phyloP scores from a whole-genome alignment of 2,113 vertebrate species.

The Peucedramus taeniatus region DNA sequence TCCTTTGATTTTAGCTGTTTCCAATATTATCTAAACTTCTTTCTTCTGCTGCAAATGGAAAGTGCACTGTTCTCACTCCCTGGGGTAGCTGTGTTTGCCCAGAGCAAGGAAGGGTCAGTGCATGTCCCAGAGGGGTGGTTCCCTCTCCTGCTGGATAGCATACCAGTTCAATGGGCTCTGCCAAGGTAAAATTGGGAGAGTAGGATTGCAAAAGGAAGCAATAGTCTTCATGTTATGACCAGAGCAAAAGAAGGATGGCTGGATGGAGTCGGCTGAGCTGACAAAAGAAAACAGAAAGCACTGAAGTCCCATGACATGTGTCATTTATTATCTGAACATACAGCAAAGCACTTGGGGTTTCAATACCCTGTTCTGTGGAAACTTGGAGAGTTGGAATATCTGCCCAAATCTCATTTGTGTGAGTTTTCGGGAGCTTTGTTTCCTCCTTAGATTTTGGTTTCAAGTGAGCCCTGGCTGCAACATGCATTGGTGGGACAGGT shows the following conservation, averaged over 20 bases:
- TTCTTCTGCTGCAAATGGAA: not conserved
- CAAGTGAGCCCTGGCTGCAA: not conserved
- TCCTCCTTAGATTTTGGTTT: not conserved
- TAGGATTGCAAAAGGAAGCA: not conserved
- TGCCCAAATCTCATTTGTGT: not conserved
- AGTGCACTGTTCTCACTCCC: not conserved
- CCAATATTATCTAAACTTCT: not conserved
- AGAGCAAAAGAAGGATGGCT: not conserved
- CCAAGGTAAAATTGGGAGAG: not conserved
- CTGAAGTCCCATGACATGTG: rapidly evolving
- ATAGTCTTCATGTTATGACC: not conserved
- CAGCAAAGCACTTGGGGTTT: not conserved
- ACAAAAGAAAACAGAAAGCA: not conserved
- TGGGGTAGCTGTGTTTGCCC: not conserved
- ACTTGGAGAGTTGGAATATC: not conserved
- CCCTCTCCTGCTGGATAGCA: not conserved
- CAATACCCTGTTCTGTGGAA: not conserved
- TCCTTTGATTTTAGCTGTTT: not conserved
- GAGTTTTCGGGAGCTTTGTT: not conserved
- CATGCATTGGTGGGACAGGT: not conserved
- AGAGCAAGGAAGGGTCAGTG: not conserved
- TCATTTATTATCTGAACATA: not conserved
- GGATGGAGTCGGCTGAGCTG: not conserved
- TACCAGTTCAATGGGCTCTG: not conserved
- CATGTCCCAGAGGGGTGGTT: not conserved